A percentile compares a stretch with the other conserved stretches of the same genome.
Evolutionary conservation across 2,888 invertebrate species (phyloP).

Genomic region (Merodon equestris): DNA sequence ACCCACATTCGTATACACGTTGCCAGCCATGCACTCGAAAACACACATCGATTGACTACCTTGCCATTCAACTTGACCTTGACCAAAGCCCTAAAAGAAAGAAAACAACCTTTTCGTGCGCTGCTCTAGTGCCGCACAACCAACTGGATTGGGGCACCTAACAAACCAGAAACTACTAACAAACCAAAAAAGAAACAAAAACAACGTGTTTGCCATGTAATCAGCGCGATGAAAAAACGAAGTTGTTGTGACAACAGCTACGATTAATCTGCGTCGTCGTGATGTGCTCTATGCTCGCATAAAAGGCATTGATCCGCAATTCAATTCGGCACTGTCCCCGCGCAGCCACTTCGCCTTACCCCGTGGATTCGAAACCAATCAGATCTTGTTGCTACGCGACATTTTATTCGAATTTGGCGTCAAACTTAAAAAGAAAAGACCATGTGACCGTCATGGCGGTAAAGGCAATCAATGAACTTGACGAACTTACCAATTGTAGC

Average conservation of each 20-base stretch:
- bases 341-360: too few species aligned
- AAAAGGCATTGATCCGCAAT: slow-evolving; percentile 35
- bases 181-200: slow-evolving; percentile 11
- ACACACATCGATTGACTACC: slow-evolving; percentile 9
- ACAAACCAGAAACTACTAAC: too few species aligned
- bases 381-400: too few species aligned
- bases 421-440: too few species aligned
- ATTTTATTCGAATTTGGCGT: too few species aligned
- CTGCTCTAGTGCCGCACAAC: too few species aligned
- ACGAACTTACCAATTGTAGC: neutral
- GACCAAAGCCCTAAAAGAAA: slow-evolving; percentile 56
- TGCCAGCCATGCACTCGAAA: slow-evolving; percentile 16
- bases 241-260: too few species aligned
- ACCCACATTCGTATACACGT: neutral
- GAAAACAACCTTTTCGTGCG: slow-evolving; percentile 12
- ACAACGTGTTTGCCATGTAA: too few species aligned
- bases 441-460: neutral
- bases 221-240: too few species aligned
- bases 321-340: slow-evolving; percentile 6
- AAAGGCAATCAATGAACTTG: slow-evolving; percentile 47
- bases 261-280: too few species aligned
- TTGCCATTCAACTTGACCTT: slow-evolving; percentile 64
- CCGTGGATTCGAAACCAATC: too few species aligned
- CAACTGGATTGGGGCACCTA: too few species aligned
- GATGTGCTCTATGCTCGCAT: neutral